These are phyloP conservation scores for Drosophila takahashii DNA, from an alignment of 1,140 invertebrate species.

Conservation along the genomic window DNA sequence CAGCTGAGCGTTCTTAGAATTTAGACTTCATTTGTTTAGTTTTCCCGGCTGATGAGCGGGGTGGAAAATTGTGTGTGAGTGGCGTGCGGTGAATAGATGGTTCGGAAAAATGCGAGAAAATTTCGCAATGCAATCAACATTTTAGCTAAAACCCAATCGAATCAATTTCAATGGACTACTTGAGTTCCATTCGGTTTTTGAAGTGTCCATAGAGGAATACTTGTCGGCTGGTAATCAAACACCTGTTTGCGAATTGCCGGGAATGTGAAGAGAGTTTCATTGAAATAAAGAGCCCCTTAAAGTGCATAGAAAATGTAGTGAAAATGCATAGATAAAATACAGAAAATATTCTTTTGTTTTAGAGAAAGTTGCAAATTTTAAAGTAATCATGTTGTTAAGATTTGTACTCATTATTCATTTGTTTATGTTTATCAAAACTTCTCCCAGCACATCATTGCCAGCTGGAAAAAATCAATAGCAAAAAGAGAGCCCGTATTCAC, in stretches of 20 bases:
- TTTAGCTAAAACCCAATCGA: background rate
- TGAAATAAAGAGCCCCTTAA: too few species aligned
- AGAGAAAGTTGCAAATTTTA: background rate
- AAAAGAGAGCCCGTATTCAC: slow-evolving; percentile 13
- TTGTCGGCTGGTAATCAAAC: slow-evolving; percentile 27
- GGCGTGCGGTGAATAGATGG: slow-evolving; percentile 17
- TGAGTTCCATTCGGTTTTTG: slow-evolving; percentile 6
- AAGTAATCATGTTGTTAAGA: too few species aligned
- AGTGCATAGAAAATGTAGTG: background rate
- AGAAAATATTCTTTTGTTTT: background rate
- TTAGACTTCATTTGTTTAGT: slow-evolving; percentile 43
- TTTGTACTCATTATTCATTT: slow-evolving; percentile 7
- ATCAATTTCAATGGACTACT: slow-evolving; percentile 11
- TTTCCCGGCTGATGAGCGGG: slow-evolving; percentile 36
- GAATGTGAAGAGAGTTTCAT: background rate
- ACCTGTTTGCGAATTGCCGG: slow-evolving; percentile 44
- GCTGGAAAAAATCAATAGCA: slow-evolving; percentile 74
- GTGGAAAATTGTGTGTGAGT: slow-evolving; percentile 31
- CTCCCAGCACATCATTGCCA: slow-evolving; percentile 48
- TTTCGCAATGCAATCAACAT: background rate
- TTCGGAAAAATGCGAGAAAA: slow-evolving; percentile 8
- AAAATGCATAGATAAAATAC: background rate
- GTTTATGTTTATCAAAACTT: slow-evolving; percentile 43
- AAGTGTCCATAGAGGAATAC: slow-evolving; percentile 9
- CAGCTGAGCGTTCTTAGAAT: slow-evolving; percentile 53